Percentiles rank a stretch among this genome's conserved stretches.
Conservation (phyloP, 1,140 invertebrate genomes). For the Galleria mellonella region DNA sequence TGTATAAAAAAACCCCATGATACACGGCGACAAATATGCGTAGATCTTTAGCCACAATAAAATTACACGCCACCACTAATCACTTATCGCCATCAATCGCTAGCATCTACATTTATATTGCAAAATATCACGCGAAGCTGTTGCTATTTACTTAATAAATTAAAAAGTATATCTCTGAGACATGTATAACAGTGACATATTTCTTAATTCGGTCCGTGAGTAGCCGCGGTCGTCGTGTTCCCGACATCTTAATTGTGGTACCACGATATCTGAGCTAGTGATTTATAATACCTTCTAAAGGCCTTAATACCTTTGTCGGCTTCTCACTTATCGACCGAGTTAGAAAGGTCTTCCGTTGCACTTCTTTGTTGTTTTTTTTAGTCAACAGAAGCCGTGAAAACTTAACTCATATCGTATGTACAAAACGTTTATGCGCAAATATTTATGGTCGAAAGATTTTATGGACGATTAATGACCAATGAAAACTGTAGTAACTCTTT, state of each 20-base stretch:
- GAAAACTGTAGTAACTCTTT: slow-evolving; percentile 1
- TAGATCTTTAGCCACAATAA: no score
- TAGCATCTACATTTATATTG: not conserved
- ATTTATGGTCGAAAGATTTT: no score
- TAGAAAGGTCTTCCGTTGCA: slow-evolving; percentile 35
- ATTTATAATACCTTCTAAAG: slow-evolving; percentile 48
- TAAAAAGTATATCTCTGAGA: no score
- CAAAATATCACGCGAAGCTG: no score
- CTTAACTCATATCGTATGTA: not conserved
- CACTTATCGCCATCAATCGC: no score
- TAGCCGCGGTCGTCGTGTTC: slow-evolving; percentile 36
- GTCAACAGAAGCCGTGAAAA: not conserved
- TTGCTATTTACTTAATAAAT: no score
- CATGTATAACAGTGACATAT: slow-evolving; percentile 20
- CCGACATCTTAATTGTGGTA: slow-evolving; percentile 22
- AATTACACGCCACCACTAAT: no score
- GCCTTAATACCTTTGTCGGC: slow-evolving; percentile 49
- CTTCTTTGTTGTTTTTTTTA: slow-evolving; percentile 23
- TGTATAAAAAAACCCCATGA: no score
- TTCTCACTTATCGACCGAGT: slow-evolving; percentile 34
- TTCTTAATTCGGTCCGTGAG: slow-evolving; percentile 27
- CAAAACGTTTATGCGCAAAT: slow-evolving; percentile 12
- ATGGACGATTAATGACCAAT: not conserved
- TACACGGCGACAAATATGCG: no score
- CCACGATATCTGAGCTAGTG: slow-evolving; percentile 13